Conservation (phyloP, 1,140 invertebrate species). For the Globodera rostochiensis region DNA sequence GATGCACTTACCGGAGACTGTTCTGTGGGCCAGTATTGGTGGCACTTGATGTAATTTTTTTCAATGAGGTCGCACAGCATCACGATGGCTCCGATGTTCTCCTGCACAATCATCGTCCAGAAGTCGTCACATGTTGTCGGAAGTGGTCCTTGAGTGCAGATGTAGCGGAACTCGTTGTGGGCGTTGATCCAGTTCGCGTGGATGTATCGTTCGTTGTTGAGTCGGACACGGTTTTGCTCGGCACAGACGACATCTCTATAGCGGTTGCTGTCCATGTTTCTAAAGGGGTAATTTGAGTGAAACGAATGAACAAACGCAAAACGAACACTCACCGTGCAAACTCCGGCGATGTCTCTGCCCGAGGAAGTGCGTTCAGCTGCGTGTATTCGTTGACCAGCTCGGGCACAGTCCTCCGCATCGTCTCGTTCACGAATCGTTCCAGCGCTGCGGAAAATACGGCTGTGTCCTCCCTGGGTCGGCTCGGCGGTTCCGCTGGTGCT, state of each 20-base stretch:
- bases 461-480: too few species aligned
- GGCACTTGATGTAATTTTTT: slow-evolving; percentile 58
- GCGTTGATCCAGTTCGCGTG: slow-evolving; percentile 41
- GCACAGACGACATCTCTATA: slow-evolving; percentile 33
- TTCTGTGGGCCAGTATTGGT: slow-evolving; percentile 33
- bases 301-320: too few species aligned
- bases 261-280: neutral
- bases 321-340: too few species aligned
- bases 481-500: too few species aligned
- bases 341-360: too few species aligned
- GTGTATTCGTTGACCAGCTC: too few species aligned
- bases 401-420: too few species aligned
- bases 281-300: neutral
- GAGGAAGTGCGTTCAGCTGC: too few species aligned
- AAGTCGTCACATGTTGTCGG: slow-evolving; percentile 67
- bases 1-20: neutral
- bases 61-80: slow-evolving; percentile 57
- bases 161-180: slow-evolving; percentile 20
- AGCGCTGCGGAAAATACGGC: too few species aligned
- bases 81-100: slow-evolving; percentile 66
- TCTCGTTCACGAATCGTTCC: too few species aligned
- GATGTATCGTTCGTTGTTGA: slow-evolving; percentile 33
- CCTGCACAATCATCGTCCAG: slow-evolving; percentile 68
- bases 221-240: slow-evolving; percentile 29
- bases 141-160: slow-evolving; percentile 66